phyloP scores from a whole-genome alignment of 1,140 invertebrate genomes.

The Melanaphis sacchari region DNA sequence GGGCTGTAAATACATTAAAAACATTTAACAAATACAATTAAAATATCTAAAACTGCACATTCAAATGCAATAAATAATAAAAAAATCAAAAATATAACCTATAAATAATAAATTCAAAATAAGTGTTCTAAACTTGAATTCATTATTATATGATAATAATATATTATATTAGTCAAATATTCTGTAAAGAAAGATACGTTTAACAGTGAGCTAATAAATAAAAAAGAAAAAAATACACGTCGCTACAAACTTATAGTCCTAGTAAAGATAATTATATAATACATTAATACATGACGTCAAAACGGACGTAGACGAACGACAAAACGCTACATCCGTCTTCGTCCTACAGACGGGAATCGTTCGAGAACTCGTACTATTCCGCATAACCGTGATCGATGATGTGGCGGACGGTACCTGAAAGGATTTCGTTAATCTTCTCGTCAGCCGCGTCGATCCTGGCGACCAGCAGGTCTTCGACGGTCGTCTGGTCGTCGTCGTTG shows the following conservation, averaged over 20 bases:
- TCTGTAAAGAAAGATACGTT: neutral
- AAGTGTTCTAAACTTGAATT: neutral
- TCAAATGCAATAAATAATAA: neutral
- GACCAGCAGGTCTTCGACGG: neutral
- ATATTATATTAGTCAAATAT: neutral
- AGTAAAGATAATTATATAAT: neutral
- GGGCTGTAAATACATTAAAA: neutral
- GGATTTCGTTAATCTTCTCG: slow-evolving; percentile 22
- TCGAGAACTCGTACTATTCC: slow-evolving; percentile 18
- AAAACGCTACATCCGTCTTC: neutral
- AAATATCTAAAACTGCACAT: neutral
- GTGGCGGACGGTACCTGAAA: slow-evolving; percentile 15
- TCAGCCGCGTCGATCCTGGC: neutral
- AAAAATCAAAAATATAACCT: too few species aligned
- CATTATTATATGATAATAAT: too few species aligned
- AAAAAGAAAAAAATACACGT: neutral
- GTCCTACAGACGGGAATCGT: neutral
- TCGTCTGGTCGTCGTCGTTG: neutral
- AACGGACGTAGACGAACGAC: neutral
- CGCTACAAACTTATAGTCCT: neutral
- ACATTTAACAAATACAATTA: neutral
- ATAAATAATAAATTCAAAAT: neutral
- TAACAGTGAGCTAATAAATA: neutral
- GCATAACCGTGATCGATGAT: slow-evolving; percentile 50
- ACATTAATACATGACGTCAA: neutral